phyloP scores from a whole-genome alignment of 2,888 invertebrate genomes.

The Geophilus truncorum region DNA sequence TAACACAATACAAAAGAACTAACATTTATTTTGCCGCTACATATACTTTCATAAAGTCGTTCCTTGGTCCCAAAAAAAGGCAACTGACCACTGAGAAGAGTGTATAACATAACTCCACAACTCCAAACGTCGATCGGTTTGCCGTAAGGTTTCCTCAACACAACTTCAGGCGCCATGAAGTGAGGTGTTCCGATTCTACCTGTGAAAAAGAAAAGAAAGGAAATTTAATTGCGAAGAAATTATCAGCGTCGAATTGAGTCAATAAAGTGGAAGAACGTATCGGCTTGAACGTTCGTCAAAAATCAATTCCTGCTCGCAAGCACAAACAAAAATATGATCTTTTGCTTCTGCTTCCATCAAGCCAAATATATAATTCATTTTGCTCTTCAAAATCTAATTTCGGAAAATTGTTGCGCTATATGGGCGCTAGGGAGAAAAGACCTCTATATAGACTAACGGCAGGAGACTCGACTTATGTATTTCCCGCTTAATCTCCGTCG shows the following conservation, averaged over 20 bases:
- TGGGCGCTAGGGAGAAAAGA: too few species aligned
- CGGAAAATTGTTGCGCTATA: not conserved
- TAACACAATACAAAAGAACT: constrained; percentile 40
- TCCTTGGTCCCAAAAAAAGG: constrained; percentile 95
- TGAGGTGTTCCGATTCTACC: constrained; percentile 93
- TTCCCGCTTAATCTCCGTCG: not conserved
- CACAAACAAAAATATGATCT: not conserved
- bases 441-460: too few species aligned
- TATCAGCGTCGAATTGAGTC: too few species aligned
- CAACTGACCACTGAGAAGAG: constrained; percentile 85
- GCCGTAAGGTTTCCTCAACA: constrained; percentile 75
- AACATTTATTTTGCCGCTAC: constrained; percentile 75
- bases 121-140: constrained; percentile 98
- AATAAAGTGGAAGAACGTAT: too few species aligned
- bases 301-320: not conserved
- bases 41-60: constrained; percentile 85
- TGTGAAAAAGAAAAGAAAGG: constrained; percentile 47
- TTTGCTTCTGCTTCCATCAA: not conserved
- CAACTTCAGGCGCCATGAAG: constrained; percentile 98
- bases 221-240: too few species aligned
- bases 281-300: not conserved
- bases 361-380: not conserved
- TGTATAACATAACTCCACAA: constrained; percentile 88
- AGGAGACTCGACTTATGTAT: not conserved
- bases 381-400: not conserved